Conservation (phyloP, 2,797 vertebrate genomes). For the Halcyon smyrnensis region DNA sequence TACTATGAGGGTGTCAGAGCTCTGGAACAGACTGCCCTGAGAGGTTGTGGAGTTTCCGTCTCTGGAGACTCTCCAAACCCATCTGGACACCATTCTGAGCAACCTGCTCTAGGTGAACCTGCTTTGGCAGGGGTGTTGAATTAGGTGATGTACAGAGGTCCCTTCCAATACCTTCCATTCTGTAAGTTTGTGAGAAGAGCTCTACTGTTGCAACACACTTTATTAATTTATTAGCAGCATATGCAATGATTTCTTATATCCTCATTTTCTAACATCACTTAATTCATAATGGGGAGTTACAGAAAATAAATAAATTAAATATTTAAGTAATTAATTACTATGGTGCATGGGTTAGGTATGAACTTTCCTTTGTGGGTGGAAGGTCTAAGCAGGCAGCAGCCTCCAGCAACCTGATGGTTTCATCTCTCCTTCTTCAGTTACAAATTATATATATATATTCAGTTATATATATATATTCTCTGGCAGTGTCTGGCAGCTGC, state of each 20-base stretch:
- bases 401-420: not conserved
- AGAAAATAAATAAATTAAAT: not conserved
- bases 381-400: not conserved
- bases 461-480: not conserved
- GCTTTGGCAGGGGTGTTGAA: not conserved
- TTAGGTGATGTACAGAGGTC: not conserved
- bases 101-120: not conserved
- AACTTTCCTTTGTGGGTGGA: not conserved
- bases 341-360: not conserved
- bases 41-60: too few species aligned
- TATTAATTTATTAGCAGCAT: not conserved
- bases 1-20: too few species aligned
- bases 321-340: not conserved
- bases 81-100: too few species aligned
- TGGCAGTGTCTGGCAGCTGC: not conserved
- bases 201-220: not conserved
- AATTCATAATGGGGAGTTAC: not conserved
- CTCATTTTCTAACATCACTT: not conserved
- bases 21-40: too few species aligned
- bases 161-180: not conserved
- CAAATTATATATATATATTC: too few species aligned
- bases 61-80: too few species aligned
- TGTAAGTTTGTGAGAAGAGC: not conserved
- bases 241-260: not conserved
- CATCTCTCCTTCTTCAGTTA: not conserved